Evolutionary conservation across 2,888 invertebrate species (phyloP).

Genomic region (Eupithecia exiguata): DNA sequence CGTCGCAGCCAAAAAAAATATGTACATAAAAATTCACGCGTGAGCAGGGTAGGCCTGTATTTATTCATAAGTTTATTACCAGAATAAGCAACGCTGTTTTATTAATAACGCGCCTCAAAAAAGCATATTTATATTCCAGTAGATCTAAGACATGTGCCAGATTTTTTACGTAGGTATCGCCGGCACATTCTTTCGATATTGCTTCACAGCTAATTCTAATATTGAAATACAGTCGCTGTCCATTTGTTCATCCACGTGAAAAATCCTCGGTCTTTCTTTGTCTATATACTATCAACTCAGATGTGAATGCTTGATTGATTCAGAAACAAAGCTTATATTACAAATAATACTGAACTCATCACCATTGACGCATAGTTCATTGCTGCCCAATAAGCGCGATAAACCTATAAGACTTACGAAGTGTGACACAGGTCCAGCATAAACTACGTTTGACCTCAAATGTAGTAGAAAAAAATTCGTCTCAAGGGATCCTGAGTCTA

Average conservation of each 20-base stretch:
- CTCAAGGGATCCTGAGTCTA: constrained; percentile 27
- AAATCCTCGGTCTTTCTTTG: constrained; percentile 14
- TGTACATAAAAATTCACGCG: constrained; percentile 50
- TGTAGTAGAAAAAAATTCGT: constrained; percentile 19
- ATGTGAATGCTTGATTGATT: constrained; percentile 19
- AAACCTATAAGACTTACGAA: background rate
- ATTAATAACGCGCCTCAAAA: constrained; percentile 18
- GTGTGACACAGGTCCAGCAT: background rate
- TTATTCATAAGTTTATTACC: constrained; percentile 43
- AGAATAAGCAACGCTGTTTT: constrained; percentile 33
- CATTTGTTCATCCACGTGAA: constrained; percentile 15
- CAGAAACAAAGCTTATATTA: constrained; percentile 5
- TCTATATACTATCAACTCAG: background rate
- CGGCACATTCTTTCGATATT: background rate
- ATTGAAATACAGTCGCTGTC: constrained; percentile 8
- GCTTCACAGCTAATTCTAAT: background rate
- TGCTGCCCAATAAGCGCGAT: background rate
- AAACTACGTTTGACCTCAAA: background rate
- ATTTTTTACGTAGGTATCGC: background rate
- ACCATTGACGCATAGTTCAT: background rate
- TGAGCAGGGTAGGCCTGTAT: constrained; percentile 40
- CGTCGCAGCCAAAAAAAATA: constrained; percentile 47
- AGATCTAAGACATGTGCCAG: background rate
- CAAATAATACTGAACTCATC: background rate
- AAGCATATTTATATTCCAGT: constrained; percentile 14